phyloP scores from a whole-genome alignment of 2,113 vertebrate species.

The Procavia capensis region DNA sequence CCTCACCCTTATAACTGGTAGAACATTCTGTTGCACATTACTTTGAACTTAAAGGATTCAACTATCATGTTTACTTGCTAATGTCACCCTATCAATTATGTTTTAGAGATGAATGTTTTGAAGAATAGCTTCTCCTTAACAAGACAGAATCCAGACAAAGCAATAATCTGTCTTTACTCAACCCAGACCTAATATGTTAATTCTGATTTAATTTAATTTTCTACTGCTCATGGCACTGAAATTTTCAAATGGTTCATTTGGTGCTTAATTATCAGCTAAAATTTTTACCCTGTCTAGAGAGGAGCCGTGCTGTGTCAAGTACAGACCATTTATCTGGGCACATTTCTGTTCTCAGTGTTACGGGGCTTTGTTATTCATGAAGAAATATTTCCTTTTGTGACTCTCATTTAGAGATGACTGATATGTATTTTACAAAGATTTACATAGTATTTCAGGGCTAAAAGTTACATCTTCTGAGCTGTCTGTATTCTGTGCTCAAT shows the following conservation, averaged over 20 bases:
- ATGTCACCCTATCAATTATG: constrained; percentile 63
- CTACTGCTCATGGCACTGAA: constrained; percentile 78
- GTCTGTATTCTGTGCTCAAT: neutral
- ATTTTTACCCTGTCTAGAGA: constrained; percentile 78
- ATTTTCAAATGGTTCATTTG: constrained; percentile 87
- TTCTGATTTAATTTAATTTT: constrained; percentile 87
- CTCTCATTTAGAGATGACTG: constrained; percentile 71
- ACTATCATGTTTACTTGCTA: constrained; percentile 71
- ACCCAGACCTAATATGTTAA: constrained; percentile 81
- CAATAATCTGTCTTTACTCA: constrained; percentile 83
- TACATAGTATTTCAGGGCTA: constrained; percentile 3
- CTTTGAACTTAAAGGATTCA: constrained; percentile 65
- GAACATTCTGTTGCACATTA: constrained; percentile 44
- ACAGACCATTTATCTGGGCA: constrained; percentile 73
- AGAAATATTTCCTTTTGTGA: constrained; percentile 58
- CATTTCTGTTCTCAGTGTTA: constrained; percentile 40
- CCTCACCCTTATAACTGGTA: neutral
- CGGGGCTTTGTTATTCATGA: constrained; percentile 40
- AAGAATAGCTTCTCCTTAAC: constrained; percentile 75
- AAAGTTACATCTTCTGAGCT: neutral
- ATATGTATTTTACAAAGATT: constrained; percentile 58
- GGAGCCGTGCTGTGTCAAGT: constrained; percentile 72
- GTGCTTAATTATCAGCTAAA: constrained; percentile 86
- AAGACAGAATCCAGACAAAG: constrained; percentile 77
- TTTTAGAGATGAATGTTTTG: constrained; percentile 68